These are phyloP conservation scores for Erpetoichthys calabaricus DNA, from an alignment of 2,797 vertebrate species.

Conservation along the genomic window DNA sequence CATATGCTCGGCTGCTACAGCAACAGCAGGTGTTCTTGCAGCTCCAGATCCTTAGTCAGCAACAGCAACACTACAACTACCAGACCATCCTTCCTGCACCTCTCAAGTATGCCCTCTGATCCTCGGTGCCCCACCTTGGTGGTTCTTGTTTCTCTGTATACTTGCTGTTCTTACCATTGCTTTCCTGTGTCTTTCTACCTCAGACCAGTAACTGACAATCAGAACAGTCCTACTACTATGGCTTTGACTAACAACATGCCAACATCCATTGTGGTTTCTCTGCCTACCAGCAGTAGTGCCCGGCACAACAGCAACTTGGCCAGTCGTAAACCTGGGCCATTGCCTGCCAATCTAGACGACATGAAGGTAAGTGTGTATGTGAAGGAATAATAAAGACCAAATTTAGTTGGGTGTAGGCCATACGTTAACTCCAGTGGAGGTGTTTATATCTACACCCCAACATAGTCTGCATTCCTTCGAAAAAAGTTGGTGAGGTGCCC, in stretches of 20 bases:
- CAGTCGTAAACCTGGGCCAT: slow-evolving; percentile 51
- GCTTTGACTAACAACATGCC: slow-evolving; percentile 33
- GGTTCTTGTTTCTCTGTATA: slow-evolving; percentile 17
- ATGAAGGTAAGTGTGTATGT: slow-evolving; percentile 65
- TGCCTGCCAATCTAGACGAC: slow-evolving; percentile 79
- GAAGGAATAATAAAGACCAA: too few relatives aligned
- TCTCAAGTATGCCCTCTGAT: slow-evolving; percentile 62
- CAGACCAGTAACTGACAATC: slow-evolving; percentile 64
- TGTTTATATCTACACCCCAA: not conserved
- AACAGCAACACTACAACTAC: slow-evolving; percentile 81
- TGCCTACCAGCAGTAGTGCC: slow-evolving; percentile 34
- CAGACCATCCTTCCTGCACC: slow-evolving; percentile 67
- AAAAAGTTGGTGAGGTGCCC: too few relatives aligned
- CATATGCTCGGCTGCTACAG: slow-evolving; percentile 77
- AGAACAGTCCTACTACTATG: slow-evolving; percentile 48
- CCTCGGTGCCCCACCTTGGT: slow-evolving; percentile 9
- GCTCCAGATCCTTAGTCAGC: slow-evolving; percentile 91
- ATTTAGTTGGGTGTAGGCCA: too few relatives aligned
- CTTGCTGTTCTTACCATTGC: slow-evolving; percentile 1
- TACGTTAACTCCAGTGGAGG: too few relatives aligned
- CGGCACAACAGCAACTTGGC: slow-evolving; percentile 35
- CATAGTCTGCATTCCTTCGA: not conserved
- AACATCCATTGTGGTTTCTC: slow-evolving; percentile 50
- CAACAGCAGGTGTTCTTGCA: slow-evolving; percentile 96
- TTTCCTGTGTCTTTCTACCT: too few relatives aligned